Conservation (phyloP, 1,140 invertebrate genomes). For the Panonychus citri region DNA sequence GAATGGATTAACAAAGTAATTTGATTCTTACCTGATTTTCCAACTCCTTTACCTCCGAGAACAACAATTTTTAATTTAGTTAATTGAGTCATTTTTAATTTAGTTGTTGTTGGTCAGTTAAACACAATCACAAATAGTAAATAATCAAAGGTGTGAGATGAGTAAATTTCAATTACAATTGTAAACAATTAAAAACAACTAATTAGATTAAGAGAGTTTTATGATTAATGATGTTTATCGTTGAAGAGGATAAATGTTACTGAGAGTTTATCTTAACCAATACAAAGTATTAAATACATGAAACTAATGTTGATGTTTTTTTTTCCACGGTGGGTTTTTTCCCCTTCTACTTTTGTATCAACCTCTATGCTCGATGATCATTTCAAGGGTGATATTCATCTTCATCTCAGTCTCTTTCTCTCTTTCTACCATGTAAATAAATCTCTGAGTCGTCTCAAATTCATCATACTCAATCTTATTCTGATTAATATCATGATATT, state of each 20-base stretch:
- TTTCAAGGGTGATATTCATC: no score
- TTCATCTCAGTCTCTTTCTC: no score
- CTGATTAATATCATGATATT: neutral
- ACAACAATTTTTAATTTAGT: conserved; percentile 1
- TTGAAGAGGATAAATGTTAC: no score
- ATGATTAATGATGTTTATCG: no score
- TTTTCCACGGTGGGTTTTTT: no score
- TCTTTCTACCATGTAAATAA: neutral
- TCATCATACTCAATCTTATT: neutral
- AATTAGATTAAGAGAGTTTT: neutral
- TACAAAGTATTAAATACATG: no score
- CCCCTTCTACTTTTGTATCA: no score
- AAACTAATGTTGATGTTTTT: no score
- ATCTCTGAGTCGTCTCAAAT: no score
- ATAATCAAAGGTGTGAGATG: neutral
- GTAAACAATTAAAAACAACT: neutral
- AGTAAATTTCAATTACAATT: neutral
- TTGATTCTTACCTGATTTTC: conserved; percentile 4
- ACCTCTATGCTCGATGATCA: no score
- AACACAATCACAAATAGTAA: neutral
- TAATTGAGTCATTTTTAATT: conserved; percentile 2
- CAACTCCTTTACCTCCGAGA: conserved; percentile 3
- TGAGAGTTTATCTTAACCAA: no score
- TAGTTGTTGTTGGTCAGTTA: neutral
- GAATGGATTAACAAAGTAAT: neutral